Conservation (phyloP, 2,113 vertebrate genomes). For the Prochilodus magdalenae region DNA sequence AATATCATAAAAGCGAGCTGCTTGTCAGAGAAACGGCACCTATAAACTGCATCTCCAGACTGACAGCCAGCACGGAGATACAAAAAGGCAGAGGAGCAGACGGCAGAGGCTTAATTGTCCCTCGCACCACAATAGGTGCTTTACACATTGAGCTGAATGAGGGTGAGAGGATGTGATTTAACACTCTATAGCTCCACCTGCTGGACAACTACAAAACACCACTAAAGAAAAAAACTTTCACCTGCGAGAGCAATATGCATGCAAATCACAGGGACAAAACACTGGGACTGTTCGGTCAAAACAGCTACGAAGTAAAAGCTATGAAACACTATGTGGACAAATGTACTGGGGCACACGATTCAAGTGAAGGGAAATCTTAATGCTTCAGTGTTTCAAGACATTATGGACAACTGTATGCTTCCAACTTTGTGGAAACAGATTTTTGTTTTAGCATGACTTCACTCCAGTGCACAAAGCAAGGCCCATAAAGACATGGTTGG, state of each 20-base stretch:
- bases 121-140: slow-evolving; percentile 44
- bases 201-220: slow-evolving; percentile 27
- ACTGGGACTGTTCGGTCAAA: too few species aligned
- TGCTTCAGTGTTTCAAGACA: too few species aligned
- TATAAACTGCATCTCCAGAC: slow-evolving; percentile 44
- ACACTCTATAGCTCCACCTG: slow-evolving; percentile 60
- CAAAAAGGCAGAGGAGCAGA: slow-evolving; percentile 20
- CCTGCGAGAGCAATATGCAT: neutral
- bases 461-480: too few species aligned
- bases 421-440: too few species aligned
- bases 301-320: too few species aligned
- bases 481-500: too few species aligned
- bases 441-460: too few species aligned
- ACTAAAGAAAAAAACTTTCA: neutral
- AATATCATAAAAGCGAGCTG: slow-evolving; percentile 43
- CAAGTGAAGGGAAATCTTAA: too few species aligned
- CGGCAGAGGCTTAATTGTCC: slow-evolving; percentile 27
- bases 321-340: too few species aligned
- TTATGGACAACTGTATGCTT: too few species aligned
- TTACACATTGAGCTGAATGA: neutral
- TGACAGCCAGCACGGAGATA: slow-evolving; percentile 47
- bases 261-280: neutral
- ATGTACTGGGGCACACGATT: too few species aligned
- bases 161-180: slow-evolving; percentile 21
- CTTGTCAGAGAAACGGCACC: slow-evolving; percentile 36